Base-by-base conservation (phyloP, 2,888 invertebrate genomes). In the Thymelicus acteon region DNA sequence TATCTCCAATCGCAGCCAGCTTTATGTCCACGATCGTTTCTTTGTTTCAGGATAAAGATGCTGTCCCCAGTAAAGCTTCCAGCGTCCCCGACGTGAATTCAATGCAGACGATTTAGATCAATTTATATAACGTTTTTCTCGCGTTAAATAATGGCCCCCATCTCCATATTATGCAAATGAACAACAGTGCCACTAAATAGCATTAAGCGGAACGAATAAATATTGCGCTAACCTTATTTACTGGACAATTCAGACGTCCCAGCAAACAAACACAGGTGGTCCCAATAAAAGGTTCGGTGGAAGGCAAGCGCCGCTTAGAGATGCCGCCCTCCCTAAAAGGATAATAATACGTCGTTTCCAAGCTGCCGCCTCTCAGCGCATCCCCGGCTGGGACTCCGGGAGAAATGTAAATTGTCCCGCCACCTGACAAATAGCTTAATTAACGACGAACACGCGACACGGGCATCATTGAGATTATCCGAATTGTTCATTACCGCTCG, bases 341-440 rank as follows among this genome's bases (percentile, higher is more conserved):
- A 92, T 90, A 93, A 93, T 93, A 93, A 93, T 93, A 90, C 92
- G 90, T 89, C 92, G 92, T 92, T 91, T 82, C 86, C 86, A 84
- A 88, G 86, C 85, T 84, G 82, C 78, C 82, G 83, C 82, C 80
- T 81, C 82, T 80, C 79, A 78, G 80, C 78, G 85, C 83, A 86
- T 85, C 85, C 85, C 83, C 84, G 85, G 86, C 83, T 84, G 85
- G 86, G 88, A 87, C 85, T 86, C 84, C 83, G 77, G 84, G 85
- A 90, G 91, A 92, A 92, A 93, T 93, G 92, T 92, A 93, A 93
- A 93, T 92, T 87, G 88, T 84, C 81, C 85, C 80, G 83, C 83
- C 86, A 85, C 84, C 89, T 88, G 93, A 93, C 93, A 93, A 93
- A 93, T 93, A 91, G 92, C 93, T 93, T 93, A 92, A 93, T 93